phyloP scores from a whole-genome alignment of 2,888 invertebrate species.

The Leptura quadrifasciata region DNA sequence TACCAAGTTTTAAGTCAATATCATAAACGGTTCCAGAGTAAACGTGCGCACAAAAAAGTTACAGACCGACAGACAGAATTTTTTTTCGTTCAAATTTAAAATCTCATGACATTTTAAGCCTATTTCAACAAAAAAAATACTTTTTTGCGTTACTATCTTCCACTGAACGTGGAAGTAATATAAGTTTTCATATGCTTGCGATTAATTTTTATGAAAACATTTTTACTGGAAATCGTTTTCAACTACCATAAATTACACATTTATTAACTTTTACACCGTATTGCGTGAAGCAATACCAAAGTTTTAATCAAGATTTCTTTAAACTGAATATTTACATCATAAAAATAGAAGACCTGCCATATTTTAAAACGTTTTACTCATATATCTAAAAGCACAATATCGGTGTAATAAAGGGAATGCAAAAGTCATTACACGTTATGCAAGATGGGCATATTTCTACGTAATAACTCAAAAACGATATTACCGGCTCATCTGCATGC shows the following conservation, averaged over 20 bases:
- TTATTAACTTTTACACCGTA: constrained; percentile 2
- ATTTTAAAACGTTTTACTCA: constrained; percentile 9
- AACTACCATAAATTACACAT: background rate
- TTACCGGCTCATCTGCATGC: constrained; percentile 35
- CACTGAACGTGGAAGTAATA: too few species aligned
- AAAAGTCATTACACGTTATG: constrained; percentile 23
- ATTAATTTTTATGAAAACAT: background rate
- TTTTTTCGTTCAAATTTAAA: too few species aligned
- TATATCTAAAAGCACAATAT: constrained; percentile 18
- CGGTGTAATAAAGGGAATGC: constrained; percentile 10
- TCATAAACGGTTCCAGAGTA: too few species aligned
- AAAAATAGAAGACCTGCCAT: background rate
- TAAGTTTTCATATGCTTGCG: background rate
- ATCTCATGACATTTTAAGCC: too few species aligned
- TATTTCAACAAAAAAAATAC: too few species aligned
- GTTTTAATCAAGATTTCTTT: constrained; percentile 3
- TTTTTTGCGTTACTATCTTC: too few species aligned
- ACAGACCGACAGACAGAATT: too few species aligned
- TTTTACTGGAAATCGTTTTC: background rate
- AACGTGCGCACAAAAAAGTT: too few species aligned
- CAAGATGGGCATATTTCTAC: constrained; percentile 22
- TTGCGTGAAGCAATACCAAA: constrained; percentile 3
- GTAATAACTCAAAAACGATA: constrained; percentile 31
- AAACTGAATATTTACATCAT: background rate
- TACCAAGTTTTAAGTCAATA: too few species aligned